These are phyloP conservation scores for Formicarius rufipectus DNA, from an alignment of 2,113 vertebrate genomes.

Conservation along the genomic window DNA sequence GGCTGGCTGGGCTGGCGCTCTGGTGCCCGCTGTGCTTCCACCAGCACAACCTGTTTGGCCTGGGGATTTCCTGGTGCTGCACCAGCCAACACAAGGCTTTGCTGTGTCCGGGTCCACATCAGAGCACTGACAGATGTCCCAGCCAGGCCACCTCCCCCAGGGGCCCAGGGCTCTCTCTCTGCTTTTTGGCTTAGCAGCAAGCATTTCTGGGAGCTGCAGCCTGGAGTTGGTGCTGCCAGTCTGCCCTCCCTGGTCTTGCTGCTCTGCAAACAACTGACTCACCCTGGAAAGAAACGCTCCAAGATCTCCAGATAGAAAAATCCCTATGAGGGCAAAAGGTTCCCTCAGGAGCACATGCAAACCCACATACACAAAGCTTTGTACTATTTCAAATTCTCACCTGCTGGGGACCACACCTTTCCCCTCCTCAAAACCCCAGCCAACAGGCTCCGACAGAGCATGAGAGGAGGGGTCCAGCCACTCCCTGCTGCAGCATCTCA, in stretches of 20 bases:
- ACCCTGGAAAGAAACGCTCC: background rate
- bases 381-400: background rate
- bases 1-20: background rate
- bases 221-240: background rate
- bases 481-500: background rate
- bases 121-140: background rate
- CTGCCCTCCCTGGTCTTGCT: background rate
- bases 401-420: background rate
- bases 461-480: background rate
- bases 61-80: background rate
- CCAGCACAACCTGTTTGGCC: background rate
- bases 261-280: constrained; percentile 2
- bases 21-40: background rate
- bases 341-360: background rate
- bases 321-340: background rate
- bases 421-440: background rate
- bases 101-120: background rate
- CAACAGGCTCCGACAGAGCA: background rate
- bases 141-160: background rate
- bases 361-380: background rate
- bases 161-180: background rate
- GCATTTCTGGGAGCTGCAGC: background rate
- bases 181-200: background rate
- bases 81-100: background rate
- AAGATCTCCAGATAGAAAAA: constrained; percentile 21